Evolutionary conservation across 2,888 invertebrate genomes (phyloP).

Genomic region (Sinhomidia bicolor): DNA sequence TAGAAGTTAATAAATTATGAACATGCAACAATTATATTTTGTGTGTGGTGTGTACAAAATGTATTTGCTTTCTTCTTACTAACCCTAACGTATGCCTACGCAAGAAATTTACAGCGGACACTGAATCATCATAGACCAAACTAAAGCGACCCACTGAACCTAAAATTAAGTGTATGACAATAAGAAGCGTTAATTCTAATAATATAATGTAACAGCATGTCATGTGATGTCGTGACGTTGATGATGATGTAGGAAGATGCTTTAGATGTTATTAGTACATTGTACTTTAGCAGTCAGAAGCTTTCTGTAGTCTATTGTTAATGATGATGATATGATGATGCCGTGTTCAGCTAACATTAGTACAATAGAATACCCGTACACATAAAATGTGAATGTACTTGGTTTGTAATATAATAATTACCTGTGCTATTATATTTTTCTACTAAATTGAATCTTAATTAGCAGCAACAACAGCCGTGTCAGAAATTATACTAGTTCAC

Average conservation of each 20-base stretch:
- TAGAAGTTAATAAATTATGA: no score
- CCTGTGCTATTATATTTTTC: slow-evolving; percentile 24
- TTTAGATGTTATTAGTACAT: not conserved
- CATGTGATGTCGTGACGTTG: not conserved
- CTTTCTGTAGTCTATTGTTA: slow-evolving; percentile 7
- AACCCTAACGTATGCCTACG: no score
- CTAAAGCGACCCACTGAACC: not conserved
- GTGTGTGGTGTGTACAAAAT: no score
- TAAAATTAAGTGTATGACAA: not conserved
- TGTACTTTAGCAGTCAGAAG: not conserved
- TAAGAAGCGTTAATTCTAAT: not conserved
- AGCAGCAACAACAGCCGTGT: slow-evolving; percentile 25
- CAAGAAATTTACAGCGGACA: not conserved
- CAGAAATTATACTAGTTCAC: not conserved
- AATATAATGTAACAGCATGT: not conserved
- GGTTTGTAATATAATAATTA: slow-evolving; percentile 23
- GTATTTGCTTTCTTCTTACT: no score
- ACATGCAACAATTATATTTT: no score
- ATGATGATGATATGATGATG: slow-evolving; percentile 54
- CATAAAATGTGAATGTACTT: not conserved
- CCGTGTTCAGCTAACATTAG: slow-evolving; percentile 41
- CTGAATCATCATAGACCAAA: not conserved
- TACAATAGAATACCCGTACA: not conserved
- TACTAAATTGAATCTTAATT: slow-evolving; percentile 66
- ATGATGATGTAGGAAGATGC: not conserved